Evolutionary conservation across 2,797 vertebrate genomes (phyloP).

Genomic region (Neosalanx taihuensis): DNA sequence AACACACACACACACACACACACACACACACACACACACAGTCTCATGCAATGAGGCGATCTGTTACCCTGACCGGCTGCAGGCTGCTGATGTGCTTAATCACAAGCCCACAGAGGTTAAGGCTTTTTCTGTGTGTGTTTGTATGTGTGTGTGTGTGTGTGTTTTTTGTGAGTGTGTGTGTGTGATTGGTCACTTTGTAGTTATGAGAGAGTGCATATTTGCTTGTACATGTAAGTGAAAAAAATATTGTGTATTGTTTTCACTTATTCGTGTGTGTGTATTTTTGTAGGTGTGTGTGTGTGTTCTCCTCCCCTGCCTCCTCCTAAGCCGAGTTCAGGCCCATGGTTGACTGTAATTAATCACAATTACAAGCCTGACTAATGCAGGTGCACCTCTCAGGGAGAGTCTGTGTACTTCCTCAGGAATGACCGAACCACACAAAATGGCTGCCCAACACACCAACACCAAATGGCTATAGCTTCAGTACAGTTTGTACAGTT

Average conservation of each 20-base stretch:
- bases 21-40: background rate
- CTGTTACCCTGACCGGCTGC: background rate
- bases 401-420: constrained; percentile 63
- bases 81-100: background rate
- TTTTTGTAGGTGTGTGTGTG: background rate
- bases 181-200: background rate
- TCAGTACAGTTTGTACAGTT: background rate
- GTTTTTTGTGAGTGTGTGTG: background rate
- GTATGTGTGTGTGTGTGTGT: background rate
- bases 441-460: constrained; percentile 47
- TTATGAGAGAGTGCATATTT: background rate
- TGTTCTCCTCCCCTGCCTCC: background rate
- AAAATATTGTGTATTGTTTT: background rate
- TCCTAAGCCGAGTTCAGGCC: constrained; percentile 5
- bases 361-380: constrained; percentile 71
- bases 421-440: constrained; percentile 51
- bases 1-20: background rate
- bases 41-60: background rate
- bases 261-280: background rate
- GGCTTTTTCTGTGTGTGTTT: background rate
- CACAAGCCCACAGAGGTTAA: background rate
- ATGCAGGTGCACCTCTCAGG: constrained; percentile 63
- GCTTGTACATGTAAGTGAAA: background rate
- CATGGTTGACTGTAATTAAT: constrained; percentile 61
- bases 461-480: constrained; percentile 4